These are phyloP conservation scores for Haliclystus octoradiatus DNA, from an alignment of 30 jellyfish, hydroid and myxozoan genomes.

Conservation along the genomic window DNA sequence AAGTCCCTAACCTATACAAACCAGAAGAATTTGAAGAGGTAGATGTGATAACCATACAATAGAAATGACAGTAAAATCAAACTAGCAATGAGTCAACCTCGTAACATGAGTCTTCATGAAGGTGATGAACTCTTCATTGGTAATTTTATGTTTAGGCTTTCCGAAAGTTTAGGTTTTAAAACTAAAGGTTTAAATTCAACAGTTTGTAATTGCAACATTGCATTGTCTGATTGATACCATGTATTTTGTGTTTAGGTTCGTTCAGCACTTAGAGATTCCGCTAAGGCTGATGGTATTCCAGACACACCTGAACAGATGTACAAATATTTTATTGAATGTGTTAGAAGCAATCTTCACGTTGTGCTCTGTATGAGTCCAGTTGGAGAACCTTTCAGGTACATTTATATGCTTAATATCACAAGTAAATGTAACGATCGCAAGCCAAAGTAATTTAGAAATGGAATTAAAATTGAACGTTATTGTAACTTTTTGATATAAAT, in stretches of 20 bases:
- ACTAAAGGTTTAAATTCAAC: too few relatives aligned
- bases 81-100: too few relatives aligned
- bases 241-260: slow-evolving; percentile 60
- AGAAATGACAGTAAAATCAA: not conserved
- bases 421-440: too few relatives aligned
- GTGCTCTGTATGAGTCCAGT: slow-evolving; percentile 96
- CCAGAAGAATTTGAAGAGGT: slow-evolving; percentile 94
- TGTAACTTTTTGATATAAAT: too few relatives aligned
- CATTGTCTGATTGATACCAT: too few relatives aligned
- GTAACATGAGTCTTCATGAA: too few relatives aligned
- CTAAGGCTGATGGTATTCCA: slow-evolving; percentile 56
- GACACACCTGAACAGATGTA: slow-evolving; percentile 84
- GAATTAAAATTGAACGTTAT: too few relatives aligned
- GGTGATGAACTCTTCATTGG: too few relatives aligned
- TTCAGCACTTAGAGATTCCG: slow-evolving; percentile 60
- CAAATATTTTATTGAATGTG: slow-evolving; percentile 74
- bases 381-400: slow-evolving; percentile 95
- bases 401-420: not conserved
- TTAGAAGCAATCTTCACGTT: slow-evolving; percentile 82
- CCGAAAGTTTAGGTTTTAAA: too few relatives aligned
- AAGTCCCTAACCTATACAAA: slow-evolving; percentile 86
- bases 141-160: too few relatives aligned
- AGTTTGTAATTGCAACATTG: too few relatives aligned
- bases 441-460: too few relatives aligned
- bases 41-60: not conserved